Conservation (phyloP, 2,888 invertebrate species). For the Yponomeuta sedellus region DNA sequence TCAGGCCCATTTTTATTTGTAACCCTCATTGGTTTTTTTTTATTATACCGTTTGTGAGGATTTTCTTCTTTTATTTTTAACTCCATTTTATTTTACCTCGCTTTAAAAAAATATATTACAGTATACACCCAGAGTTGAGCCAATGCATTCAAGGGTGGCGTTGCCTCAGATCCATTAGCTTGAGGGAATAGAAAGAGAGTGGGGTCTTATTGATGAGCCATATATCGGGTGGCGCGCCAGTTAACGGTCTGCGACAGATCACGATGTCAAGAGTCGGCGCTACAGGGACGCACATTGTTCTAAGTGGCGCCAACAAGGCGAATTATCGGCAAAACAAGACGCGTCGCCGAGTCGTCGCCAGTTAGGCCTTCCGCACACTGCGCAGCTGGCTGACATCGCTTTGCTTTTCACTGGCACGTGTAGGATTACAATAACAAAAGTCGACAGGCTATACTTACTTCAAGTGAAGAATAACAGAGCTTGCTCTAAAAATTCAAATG, state of each 20-base stretch:
- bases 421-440: background rate
- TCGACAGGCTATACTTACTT: background rate
- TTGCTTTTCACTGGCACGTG: background rate
- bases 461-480: background rate
- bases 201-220: background rate
- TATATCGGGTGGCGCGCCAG: slow-evolving; percentile 17
- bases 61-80: too few species aligned
- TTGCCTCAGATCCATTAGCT: too few species aligned
- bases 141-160: too few species aligned
- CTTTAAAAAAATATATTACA: too few species aligned
- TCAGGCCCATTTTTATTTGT: too few species aligned
- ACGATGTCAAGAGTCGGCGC: slow-evolving; percentile 24
- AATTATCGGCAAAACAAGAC: slow-evolving; percentile 19
- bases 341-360: slow-evolving; percentile 15
- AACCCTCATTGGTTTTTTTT: too few species aligned
- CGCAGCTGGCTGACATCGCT: background rate
- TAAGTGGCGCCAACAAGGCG: slow-evolving; percentile 25
- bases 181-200: background rate
- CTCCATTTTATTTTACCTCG: too few species aligned
- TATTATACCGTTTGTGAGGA: too few species aligned
- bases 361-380: slow-evolving; percentile 1
- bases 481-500: background rate
- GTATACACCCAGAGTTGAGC: too few species aligned
- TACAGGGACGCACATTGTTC: slow-evolving; percentile 29
- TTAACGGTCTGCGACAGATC: slow-evolving; percentile 27